phyloP scores from a whole-genome alignment of 2,888 invertebrate species.

The Zaprionus bogoriensis region DNA sequence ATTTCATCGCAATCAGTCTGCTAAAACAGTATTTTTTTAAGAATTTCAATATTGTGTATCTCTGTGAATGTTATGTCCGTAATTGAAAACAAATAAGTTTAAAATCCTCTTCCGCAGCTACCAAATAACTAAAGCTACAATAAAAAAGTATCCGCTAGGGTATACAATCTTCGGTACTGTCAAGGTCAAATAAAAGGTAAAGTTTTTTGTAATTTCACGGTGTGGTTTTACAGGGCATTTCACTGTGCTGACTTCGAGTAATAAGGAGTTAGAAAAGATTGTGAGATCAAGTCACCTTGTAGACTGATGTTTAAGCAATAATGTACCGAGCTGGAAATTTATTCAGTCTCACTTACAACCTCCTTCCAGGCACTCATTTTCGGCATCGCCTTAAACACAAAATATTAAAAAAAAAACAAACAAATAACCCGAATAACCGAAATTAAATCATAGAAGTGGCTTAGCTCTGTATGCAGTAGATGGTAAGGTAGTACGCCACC shows the following conservation, averaged over 20 bases:
- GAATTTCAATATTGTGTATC: too few species aligned
- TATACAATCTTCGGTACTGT: too few species aligned
- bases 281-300: constrained; percentile 27
- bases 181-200: too few species aligned
- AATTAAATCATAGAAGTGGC: constrained; percentile 16
- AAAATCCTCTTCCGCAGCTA: too few species aligned
- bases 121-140: too few species aligned
- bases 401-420: background rate
- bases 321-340: background rate
- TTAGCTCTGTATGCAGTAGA: background rate
- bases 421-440: background rate
- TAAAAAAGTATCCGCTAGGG: too few species aligned
- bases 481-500: too few species aligned
- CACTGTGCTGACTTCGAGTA: background rate
- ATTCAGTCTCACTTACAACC: constrained; percentile 10
- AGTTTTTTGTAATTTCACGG: too few species aligned
- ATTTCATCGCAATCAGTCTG: too few species aligned
- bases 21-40: too few species aligned
- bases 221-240: background rate
- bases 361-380: constrained; percentile 17
- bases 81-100: too few species aligned
- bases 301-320: background rate
- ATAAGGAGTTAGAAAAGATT: background rate
- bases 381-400: background rate
- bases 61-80: too few species aligned